Evolutionary conservation across 2,113 vertebrate genomes (phyloP).

Genomic region (Tetrax tetrax): DNA sequence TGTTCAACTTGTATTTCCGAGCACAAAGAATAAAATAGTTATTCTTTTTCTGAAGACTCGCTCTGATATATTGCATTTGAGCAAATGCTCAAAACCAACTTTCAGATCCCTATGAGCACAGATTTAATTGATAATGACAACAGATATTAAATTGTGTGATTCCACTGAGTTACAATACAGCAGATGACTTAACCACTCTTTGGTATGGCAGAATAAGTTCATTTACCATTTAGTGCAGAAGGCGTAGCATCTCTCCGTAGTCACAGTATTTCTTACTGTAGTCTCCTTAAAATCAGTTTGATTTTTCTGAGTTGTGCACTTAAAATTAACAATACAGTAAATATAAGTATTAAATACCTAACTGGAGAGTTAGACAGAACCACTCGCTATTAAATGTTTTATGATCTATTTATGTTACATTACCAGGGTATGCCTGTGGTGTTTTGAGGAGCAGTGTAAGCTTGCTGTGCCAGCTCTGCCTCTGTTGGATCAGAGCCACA

Average conservation of each 20-base stretch:
- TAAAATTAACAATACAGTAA: slow-evolving; percentile 17
- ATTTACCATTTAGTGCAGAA: slow-evolving; percentile 1
- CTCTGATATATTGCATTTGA: background rate
- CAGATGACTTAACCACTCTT: background rate
- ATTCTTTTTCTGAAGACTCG: background rate
- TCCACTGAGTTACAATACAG: background rate
- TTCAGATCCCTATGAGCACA: background rate
- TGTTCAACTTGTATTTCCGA: background rate
- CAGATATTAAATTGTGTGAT: background rate
- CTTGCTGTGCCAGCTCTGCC: slow-evolving; percentile 1
- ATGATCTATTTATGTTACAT: background rate
- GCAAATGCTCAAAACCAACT: background rate
- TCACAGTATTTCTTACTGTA: background rate
- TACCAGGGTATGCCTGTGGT: background rate
- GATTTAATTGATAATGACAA: background rate
- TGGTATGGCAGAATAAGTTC: background rate
- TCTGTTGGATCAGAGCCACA: background rate
- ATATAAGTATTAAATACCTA: slow-evolving; percentile 27
- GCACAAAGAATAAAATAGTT: background rate
- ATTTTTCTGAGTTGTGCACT: background rate
- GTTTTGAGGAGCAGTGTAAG: background rate
- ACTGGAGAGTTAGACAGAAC: background rate
- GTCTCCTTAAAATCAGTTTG: background rate
- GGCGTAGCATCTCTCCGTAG: background rate
- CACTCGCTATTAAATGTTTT: background rate